Evolutionary conservation across 2,113 vertebrate species (phyloP).

Genomic region (Erythrolamprus reginae): DNA sequence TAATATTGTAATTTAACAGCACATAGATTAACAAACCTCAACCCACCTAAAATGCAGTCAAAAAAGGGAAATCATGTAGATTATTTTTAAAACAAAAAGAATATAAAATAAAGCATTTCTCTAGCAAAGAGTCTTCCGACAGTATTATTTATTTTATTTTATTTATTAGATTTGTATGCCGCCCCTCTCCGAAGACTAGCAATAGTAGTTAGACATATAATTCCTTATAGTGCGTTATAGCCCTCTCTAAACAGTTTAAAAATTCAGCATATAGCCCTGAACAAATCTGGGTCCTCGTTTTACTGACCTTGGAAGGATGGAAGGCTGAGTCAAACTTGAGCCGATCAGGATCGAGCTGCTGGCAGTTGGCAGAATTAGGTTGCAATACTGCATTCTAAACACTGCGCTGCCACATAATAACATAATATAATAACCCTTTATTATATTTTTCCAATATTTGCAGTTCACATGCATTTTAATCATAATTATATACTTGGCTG

Average conservation of each 20-base stretch:
- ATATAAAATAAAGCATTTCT: not conserved
- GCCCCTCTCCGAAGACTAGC: too few species aligned
- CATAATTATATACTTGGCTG: not conserved
- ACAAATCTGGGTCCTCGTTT: not conserved
- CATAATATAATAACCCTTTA: not conserved
- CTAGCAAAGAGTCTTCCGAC: not conserved
- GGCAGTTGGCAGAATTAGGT: too few species aligned
- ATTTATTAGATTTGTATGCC: too few species aligned
- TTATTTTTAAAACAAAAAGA: constrained; percentile 17
- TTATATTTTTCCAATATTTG: not conserved
- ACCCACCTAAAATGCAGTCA: constrained; percentile 35
- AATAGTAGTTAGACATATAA: not conserved
- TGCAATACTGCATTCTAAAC: too few species aligned
- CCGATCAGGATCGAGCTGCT: not conserved
- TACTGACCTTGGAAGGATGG: not conserved
- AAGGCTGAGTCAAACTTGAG: not conserved
- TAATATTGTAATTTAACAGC: constrained; percentile 14
- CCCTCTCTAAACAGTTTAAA: not conserved
- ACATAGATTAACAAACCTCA: constrained; percentile 23
- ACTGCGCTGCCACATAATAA: not conserved
- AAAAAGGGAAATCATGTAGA: constrained; percentile 33
- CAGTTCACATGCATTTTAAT: constrained; percentile 1
- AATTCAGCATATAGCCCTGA: not conserved
- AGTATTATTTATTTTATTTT: too few species aligned
- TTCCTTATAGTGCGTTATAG: not conserved